Evolutionary conservation across 2,113 vertebrate species (phyloP).

Genomic region (Crotalus helleri): DNA sequence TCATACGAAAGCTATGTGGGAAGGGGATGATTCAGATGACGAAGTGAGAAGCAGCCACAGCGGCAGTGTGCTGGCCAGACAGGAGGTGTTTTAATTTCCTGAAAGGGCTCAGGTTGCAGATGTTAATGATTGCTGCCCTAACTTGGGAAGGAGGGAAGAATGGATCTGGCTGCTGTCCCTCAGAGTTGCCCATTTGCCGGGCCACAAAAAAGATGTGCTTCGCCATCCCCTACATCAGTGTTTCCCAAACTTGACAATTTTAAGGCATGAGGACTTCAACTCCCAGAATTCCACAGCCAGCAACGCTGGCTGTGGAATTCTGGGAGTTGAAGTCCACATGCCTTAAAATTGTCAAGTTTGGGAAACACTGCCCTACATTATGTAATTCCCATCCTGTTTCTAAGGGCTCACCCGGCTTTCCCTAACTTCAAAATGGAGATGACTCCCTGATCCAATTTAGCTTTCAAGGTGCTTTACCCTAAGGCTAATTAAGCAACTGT

Average conservation of each 20-base stretch:
- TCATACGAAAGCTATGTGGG: neutral
- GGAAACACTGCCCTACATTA: neutral
- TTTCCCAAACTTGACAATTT: too few relatives aligned
- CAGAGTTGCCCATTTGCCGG: neutral
- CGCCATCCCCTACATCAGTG: neutral
- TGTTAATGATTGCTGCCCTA: neutral
- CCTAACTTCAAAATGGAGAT: neutral
- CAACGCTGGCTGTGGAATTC: too few relatives aligned
- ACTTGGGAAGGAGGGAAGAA: neutral
- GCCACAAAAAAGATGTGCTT: neutral
- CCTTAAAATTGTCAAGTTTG: too few relatives aligned
- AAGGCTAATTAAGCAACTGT: too few relatives aligned
- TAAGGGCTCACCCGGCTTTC: neutral
- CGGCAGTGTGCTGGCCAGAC: neutral
- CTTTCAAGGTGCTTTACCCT: neutral
- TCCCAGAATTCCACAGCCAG: too few relatives aligned
- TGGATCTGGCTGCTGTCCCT: neutral
- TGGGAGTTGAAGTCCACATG: too few relatives aligned
- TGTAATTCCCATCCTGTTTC: neutral
- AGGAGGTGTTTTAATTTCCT: slow-evolving; percentile 19
- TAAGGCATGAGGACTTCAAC: too few relatives aligned
- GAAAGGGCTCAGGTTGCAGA: slow-evolving; percentile 13
- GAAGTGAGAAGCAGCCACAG: neutral
- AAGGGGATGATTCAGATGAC: neutral
- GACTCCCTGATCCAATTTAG: too few relatives aligned